Base-by-base conservation (phyloP, 2,797 vertebrate species). In the Calcarius lapponicus region DNA sequence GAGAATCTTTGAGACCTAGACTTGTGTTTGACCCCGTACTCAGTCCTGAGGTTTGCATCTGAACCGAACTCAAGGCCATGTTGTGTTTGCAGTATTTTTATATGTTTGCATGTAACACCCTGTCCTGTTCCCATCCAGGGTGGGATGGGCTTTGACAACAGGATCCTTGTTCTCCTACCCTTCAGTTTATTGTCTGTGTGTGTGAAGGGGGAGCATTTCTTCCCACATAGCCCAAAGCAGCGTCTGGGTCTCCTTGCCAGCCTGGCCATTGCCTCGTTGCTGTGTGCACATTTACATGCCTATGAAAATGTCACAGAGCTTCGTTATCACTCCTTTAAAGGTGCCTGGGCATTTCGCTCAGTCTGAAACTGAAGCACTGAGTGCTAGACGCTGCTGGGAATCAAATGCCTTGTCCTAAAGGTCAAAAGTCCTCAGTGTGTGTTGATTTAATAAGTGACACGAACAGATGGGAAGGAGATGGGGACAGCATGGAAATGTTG, bases 131-230 rank as follows among this genome's bases (percentile, higher is more conserved):
- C 73, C 80, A 84, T 72, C 67, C 51, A 48, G 70, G 51, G 80
- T 81, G 70, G 56, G 24, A 82, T 88, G 70, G 91, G 40, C 86
- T 93, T 45, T 56, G 80, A 95, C 95, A 96, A 94, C 40, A 66
- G 86, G 40, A 88, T 90, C 92, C 86, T 97, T 97, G 95, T 97
- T 97, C 88, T 90, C 66, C 86, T 84, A 9, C 13, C 2, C 86
- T 92, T 84, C 38, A 84, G 80, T 91, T 79, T 83, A 92, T 97
- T 97, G 96, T 92, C 70, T 75, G 51, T 61, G 83, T 74, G 22
- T 3, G 2, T 50, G 94, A 90, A 90, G 94, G 92, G 80, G 86
- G 80, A 90, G 65, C 40, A 4, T 6, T 92, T n/a, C 92, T 81
- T 92, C 92, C 88, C 93, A 93, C 90, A 6, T 70, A 81, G 67